Base-by-base conservation (phyloP, 2,888 invertebrate genomes). In the Clanis bilineata region DNA sequence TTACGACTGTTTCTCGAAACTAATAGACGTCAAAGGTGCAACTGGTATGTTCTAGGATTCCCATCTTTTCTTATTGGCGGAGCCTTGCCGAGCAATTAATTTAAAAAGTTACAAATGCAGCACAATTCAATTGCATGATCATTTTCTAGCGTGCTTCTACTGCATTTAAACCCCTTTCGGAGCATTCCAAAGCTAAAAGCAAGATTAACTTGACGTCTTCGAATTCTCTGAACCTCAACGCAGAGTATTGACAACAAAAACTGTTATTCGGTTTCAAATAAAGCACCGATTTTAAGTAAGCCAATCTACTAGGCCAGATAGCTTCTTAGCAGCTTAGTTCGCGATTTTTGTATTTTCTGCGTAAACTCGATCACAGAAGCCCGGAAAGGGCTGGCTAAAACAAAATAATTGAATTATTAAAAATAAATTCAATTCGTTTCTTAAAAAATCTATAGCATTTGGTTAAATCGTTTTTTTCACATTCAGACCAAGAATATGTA, bases 261-360 rank as follows among this genome's bases (percentile, higher is more conserved):
- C 28, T 32, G 32, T 28, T 32, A 25, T 47, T 47, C 4, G 28
- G 32, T 18, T 51, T 51, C 18, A 51, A 32, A 28, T 51, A 32
- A 47, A 47, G 47, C 15, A 28, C 47, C 4, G 64, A 69, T 64
- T 66, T 65, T 63, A 62, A 51, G 51, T 28, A 18, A 51, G 51
- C 51, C 51, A 32, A 32, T 51, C 18, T 32, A 51, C 18, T 18
- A 10, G 10, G 5, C 9, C 51, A 51, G 18, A 32, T 51, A 28
- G 6, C n/a, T 28, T n/a, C 2, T 28, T n/a, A n/a, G n/a, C n/a
- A n/a, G n/a, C 22, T 44, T 44, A 9, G 1, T 47, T 51, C 28
- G 18, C 23, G 15, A 15, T 28, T 51, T 51, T 51, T 32, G 15
- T 23, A 12, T 28, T 23, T 25, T 6, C 23, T 4, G 15, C 15